Base-by-base conservation (phyloP, 2,888 invertebrate genomes). In the Drosophila demipolita region DNA sequence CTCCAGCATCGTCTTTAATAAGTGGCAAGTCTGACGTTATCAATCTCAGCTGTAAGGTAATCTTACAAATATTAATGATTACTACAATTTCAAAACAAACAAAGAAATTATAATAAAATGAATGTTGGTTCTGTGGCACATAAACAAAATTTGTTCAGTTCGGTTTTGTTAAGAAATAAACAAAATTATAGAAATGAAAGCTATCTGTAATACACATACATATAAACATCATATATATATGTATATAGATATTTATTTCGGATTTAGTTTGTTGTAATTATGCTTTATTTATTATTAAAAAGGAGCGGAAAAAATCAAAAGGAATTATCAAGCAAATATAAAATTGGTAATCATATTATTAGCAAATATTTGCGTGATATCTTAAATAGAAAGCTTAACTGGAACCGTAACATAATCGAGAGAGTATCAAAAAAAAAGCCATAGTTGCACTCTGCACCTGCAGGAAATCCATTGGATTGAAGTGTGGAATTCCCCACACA, bases 1-100 rank as follows among this genome's bases (percentile, higher is more conserved):
- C 98, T 98, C 94, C 95, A 98, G 93, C 98, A 98, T 94, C 96
- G 97, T 91, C 95, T 97, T 90, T 97, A 29, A 29, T 29, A 29
- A 97, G 97, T 97, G 97, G 96, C 94, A 94, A 92, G 92, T 92
- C 72, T 75, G 76, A 63, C 60, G 71, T 45, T 66, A 58, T 52
- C 58, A 64, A 64, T 58, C 57, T 35, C 64, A 64, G 53, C 63
- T 78, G 12, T 35, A 42, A 55, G 73, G 82, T 74, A 83, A 74
- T 81, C 72, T 68, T 8, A 52, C 40, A 50, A 38, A 8, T 40
- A 40, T 35, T 52, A 38, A 33, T 42, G 29, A 42, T 65, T 36
- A 62, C 38, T 62, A 64, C 35, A 65, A 35, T 45, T 66, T 45
- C 29, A 29, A 29, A 29, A 29, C 5, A 50, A 61, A 48, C 29